These are phyloP conservation scores for Hippocampus comes DNA, from an alignment of 2,113 vertebrate genomes.

Conservation along the genomic window DNA sequence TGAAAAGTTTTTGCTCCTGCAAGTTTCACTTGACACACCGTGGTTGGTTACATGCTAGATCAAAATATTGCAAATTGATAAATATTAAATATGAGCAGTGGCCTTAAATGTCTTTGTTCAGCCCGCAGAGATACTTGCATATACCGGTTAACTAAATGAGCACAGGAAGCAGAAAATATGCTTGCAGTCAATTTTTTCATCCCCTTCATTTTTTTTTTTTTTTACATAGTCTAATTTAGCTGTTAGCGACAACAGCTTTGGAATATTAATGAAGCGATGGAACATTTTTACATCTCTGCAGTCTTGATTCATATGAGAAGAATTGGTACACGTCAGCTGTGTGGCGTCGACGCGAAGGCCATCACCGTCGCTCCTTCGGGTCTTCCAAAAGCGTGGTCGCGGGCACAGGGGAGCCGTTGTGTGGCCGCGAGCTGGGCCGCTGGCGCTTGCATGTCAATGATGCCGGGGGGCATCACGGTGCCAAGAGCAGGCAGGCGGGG, in stretches of 20 bases:
- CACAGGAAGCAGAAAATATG: background rate
- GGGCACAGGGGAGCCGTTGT: conserved; percentile 59
- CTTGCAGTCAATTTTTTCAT: background rate
- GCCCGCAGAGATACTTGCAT: background rate
- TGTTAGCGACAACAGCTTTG: background rate
- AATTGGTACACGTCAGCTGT: background rate
- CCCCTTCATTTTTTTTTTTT: background rate
- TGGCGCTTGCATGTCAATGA: conserved; percentile 63
- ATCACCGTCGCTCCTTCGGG: no score
- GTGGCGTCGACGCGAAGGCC: background rate
- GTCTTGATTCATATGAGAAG: background rate
- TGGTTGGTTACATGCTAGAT: no score
- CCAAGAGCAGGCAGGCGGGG: conserved; percentile 31
- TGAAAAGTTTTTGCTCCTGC: no score
- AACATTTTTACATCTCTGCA: background rate
- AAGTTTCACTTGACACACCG: no score
- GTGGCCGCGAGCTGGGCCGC: conserved; percentile 44
- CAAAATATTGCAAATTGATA: no score
- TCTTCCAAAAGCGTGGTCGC: conserved; percentile 36
- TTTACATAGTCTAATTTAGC: background rate
- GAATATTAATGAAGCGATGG: background rate
- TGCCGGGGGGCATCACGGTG: conserved; percentile 11
- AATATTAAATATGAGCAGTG: background rate
- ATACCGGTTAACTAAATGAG: background rate
- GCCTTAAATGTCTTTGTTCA: background rate